Conservation (phyloP, 2,113 vertebrate genomes). For the Malurus cyaneus region DNA sequence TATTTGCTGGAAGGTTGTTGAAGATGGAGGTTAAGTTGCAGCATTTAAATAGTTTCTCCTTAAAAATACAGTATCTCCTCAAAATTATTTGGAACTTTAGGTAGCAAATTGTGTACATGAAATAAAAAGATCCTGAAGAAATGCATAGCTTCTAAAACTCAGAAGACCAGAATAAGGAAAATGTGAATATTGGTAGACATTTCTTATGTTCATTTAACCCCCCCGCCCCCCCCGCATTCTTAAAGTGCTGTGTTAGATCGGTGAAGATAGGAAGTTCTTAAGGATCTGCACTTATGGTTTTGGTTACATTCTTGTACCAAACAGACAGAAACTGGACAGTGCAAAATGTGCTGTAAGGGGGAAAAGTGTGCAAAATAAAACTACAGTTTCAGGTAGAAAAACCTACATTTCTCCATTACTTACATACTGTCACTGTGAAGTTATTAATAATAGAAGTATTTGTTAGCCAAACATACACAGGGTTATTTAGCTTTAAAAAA, state of each 20-base stretch:
- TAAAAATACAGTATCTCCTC: neutral
- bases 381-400: slow-evolving; percentile 1
- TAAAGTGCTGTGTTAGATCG: neutral
- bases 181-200: neutral
- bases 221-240: neutral
- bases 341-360: neutral
- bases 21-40: neutral
- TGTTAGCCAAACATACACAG: neutral
- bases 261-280: neutral
- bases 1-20: neutral
- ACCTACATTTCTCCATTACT: neutral
- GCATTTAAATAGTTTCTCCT: neutral
- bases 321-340: neutral
- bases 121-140: neutral
- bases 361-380: neutral
- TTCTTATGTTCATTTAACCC: neutral
- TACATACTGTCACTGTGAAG: neutral
- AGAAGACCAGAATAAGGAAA: neutral
- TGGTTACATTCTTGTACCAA: neutral
- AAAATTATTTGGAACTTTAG: neutral
- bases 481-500: neutral
- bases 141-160: neutral
- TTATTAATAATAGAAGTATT: slow-evolving; percentile 11
- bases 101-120: neutral
- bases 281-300: neutral